Evolutionary conservation across 2,113 vertebrate species (phyloP).

Genomic region (Catharus bicknelli): DNA sequence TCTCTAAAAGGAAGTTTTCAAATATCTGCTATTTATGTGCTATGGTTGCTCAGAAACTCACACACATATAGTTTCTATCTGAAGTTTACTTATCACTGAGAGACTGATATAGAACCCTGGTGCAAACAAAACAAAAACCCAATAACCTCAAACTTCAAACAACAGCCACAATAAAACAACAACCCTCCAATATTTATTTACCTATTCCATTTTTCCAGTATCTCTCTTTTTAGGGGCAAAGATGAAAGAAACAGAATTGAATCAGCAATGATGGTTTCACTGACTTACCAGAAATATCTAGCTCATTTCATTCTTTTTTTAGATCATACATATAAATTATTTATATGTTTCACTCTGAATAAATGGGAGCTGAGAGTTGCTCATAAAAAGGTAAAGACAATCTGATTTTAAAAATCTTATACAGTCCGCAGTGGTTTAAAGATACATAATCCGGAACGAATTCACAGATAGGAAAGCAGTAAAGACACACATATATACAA

Average conservation of each 20-base stretch:
- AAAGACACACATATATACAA: neutral
- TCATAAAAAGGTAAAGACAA: neutral
- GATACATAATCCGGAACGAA: neutral
- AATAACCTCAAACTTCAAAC: neutral
- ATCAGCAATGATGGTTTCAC: neutral
- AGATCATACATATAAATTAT: neutral
- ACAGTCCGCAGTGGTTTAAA: neutral
- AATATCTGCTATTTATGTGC: neutral
- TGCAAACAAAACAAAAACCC: neutral
- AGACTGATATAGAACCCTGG: neutral
- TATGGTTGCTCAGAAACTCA: neutral
- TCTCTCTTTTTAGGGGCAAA: neutral
- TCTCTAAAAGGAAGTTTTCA: neutral
- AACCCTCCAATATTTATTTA: neutral
- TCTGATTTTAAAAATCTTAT: neutral
- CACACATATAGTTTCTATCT: neutral
- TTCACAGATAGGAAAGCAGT: neutral
- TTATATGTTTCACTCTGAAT: neutral
- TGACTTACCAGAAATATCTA: neutral
- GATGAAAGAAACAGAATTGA: neutral
- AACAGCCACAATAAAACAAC: neutral
- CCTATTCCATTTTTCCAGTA: neutral
- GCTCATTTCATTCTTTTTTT: neutral
- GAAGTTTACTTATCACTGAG: neutral
- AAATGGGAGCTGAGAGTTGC: neutral